A percentile compares a stretch with the other conserved stretches of the same genome.
Conservation (phyloP, 2,888 invertebrate species). For the Drosophila vallismaia region DNA sequence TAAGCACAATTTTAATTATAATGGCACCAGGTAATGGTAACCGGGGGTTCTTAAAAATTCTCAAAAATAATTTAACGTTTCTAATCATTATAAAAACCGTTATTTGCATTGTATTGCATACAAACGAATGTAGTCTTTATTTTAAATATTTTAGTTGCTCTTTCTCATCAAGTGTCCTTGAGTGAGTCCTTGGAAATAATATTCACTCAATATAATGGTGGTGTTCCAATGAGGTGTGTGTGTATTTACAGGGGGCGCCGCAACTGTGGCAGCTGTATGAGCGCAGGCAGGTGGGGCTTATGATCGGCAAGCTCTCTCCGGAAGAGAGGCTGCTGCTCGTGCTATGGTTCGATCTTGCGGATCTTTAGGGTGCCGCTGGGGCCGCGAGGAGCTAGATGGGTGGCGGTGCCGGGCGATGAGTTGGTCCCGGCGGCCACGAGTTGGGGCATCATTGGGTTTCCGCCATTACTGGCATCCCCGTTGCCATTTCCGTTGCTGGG, state of each 20-base stretch:
- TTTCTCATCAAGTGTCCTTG: constrained; percentile 1
- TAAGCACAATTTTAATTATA: background rate
- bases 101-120: constrained; percentile 16
- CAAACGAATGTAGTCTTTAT: constrained; percentile 27
- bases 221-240: background rate
- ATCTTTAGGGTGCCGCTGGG: constrained; percentile 66
- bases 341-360: constrained; percentile 74
- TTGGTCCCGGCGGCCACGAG: constrained; percentile 46
- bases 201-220: background rate
- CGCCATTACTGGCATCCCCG: constrained; percentile 30
- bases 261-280: constrained; percentile 57
- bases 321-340: constrained; percentile 7
- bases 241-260: constrained; percentile 64
- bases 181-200: background rate
- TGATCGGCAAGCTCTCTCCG: constrained; percentile 11
- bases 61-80: background rate
- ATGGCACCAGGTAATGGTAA: background rate
- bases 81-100: background rate
- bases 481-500: constrained; percentile 40
- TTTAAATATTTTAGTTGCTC: constrained; percentile 9
- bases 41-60: background rate
- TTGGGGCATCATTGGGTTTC: constrained; percentile 47
- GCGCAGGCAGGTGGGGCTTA: constrained; percentile 28
- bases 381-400: constrained; percentile 38
- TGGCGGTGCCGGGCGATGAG: background rate